Conservation (phyloP, 2,888 invertebrate genomes). For the Cynaeus angustus region DNA sequence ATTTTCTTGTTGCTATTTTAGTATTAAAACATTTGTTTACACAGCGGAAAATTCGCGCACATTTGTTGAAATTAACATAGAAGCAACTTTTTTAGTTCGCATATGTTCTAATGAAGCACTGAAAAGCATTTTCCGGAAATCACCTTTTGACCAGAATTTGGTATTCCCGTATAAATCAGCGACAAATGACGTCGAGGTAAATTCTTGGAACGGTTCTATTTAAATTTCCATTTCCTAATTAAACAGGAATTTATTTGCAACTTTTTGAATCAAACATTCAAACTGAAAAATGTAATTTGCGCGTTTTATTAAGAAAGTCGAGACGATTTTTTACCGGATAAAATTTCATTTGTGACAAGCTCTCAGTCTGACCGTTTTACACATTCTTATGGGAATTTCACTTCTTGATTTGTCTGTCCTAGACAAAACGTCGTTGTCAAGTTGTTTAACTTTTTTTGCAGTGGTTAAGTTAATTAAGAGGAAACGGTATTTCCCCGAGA, state of each 20-base stretch:
- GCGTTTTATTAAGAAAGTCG: constrained; percentile 7
- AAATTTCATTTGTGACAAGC: constrained; percentile 9
- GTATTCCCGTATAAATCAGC: background rate
- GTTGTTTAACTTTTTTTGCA: no score
- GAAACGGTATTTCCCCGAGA: no score
- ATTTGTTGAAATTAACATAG: background rate
- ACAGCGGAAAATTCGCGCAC: background rate
- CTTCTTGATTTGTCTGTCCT: background rate
- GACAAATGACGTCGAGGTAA: no score
- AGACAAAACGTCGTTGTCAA: no score
- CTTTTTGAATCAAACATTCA: background rate
- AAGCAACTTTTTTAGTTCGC: background rate
- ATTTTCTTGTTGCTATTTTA: background rate
- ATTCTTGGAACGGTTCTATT: no score
- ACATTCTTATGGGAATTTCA: background rate
- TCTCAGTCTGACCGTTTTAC: background rate
- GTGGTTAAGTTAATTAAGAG: no score
- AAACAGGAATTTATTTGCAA: no score
- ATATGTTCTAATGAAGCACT: background rate
- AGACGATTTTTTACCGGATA: constrained; percentile 3
- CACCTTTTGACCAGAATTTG: background rate
- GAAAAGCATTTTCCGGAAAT: background rate
- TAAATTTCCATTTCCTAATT: no score
- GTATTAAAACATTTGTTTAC: background rate
- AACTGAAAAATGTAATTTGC: constrained; percentile 1